Conservation (phyloP, 2,113 vertebrate genomes). For the Aegotheles bennettii region DNA sequence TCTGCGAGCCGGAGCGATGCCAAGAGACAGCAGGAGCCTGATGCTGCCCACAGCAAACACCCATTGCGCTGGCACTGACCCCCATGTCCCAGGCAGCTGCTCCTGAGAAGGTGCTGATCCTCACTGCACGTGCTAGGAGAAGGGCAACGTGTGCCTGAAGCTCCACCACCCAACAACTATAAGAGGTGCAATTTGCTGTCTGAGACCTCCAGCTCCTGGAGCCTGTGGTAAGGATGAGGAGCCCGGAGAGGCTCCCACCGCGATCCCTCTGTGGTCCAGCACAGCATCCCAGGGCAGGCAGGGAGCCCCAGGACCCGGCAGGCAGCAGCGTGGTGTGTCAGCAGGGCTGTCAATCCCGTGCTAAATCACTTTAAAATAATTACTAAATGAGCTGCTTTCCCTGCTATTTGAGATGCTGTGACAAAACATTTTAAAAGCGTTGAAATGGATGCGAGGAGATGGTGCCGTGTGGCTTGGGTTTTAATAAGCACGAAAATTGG, state of each 20-base stretch:
- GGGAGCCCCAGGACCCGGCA: neutral
- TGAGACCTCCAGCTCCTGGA: neutral
- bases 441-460: neutral
- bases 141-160: no score
- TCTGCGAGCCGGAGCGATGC: neutral
- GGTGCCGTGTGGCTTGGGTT: neutral
- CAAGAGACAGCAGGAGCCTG: neutral
- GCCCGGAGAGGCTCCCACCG: neutral
- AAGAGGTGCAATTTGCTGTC: fast-evolving
- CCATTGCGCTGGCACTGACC: no score
- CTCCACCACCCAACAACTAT: no score
- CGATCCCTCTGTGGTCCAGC: fast-evolving
- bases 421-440: neutral
- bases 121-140: no score
- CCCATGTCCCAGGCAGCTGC: neutral
- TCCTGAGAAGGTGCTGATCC: neutral
- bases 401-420: neutral
- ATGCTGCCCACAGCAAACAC: neutral
- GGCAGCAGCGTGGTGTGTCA: neutral
- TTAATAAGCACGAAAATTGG: neutral
- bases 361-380: neutral
- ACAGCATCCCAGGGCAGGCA: neutral
- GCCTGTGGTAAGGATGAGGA: neutral
- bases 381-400: neutral
- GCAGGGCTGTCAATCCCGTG: neutral